These are phyloP conservation scores for Morone saxatilis DNA, from an alignment of 2,113 vertebrate species.

Conservation along the genomic window DNA sequence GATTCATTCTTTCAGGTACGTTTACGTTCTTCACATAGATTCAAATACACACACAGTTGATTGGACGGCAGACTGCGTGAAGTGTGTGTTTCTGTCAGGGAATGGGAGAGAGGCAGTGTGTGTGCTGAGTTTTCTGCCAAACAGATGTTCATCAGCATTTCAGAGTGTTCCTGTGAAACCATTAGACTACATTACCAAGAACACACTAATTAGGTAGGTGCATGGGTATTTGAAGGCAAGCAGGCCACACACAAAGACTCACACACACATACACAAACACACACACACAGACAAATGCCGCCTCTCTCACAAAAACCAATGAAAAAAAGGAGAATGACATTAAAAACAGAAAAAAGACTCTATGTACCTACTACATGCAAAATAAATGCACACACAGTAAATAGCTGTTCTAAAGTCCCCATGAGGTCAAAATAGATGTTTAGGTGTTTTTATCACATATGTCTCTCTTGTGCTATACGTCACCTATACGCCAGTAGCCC, in stretches of 20 bases:
- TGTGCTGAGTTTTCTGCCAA: conserved; percentile 57
- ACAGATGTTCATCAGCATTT: conserved; percentile 83
- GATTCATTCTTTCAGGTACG: conserved; percentile 32
- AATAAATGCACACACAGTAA: conserved; percentile 32
- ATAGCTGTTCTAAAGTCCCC: background rate
- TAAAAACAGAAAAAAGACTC: background rate
- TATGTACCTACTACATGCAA: background rate
- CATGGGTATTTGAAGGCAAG: conserved; percentile 48
- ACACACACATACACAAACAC: conserved; percentile 7
- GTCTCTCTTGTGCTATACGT: no score
- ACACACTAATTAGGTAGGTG: conserved; percentile 73
- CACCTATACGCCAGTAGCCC: no score
- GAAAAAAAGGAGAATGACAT: background rate
- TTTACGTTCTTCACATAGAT: conserved; percentile 28
- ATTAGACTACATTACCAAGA: conserved; percentile 76
- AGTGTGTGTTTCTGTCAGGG: conserved; percentile 23
- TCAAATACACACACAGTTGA: conserved; percentile 6
- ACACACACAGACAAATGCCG: background rate
- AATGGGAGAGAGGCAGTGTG: background rate
- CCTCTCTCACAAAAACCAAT: background rate
- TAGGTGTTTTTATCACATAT: no score
- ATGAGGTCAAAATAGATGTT: no score
- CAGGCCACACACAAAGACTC: conserved; percentile 14
- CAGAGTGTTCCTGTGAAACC: conserved; percentile 75
- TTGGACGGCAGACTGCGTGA: background rate